Conservation (phyloP, 2,888 invertebrate species). For the Diloba caeruleocephala region DNA sequence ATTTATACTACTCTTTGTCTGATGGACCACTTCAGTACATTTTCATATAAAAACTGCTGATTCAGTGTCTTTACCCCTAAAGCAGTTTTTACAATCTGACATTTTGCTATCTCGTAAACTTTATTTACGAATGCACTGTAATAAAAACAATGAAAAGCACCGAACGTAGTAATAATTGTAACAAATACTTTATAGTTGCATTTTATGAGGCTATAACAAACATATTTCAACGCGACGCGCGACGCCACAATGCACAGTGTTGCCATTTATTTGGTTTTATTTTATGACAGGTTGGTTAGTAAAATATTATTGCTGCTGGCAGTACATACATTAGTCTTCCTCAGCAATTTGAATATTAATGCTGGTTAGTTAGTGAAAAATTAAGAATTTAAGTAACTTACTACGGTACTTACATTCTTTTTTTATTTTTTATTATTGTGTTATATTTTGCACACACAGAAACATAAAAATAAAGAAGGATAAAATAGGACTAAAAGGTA, state of each 20-base stretch:
- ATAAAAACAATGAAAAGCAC: conserved; percentile 22
- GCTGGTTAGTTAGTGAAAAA: neutral
- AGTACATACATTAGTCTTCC: conserved; percentile 21
- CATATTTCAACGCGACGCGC: conserved; percentile 38
- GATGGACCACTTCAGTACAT: conserved; percentile 2
- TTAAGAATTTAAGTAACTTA: too few species aligned
- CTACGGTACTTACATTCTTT: too few species aligned
- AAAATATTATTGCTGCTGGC: conserved; percentile 40
- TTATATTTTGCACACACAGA: too few species aligned
- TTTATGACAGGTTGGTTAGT: conserved; percentile 29
- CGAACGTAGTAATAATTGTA: conserved; percentile 27
- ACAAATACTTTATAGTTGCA: conserved; percentile 41
- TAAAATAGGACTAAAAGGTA: too few species aligned
- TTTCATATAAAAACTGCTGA: conserved; percentile 21
- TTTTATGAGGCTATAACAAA: conserved; percentile 47
- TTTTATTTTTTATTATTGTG: too few species aligned
- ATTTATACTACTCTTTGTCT: too few species aligned
- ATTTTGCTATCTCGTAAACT: conserved; percentile 5
- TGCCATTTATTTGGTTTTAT: conserved; percentile 45
- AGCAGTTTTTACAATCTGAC: conserved; percentile 6
- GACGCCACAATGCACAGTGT: conserved; percentile 33
- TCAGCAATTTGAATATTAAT: conserved; percentile 20
- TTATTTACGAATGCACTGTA: conserved; percentile 22
- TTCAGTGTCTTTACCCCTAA: conserved; percentile 6
- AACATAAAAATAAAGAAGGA: too few species aligned